phyloP scores from a whole-genome alignment of 2,888 invertebrate genomes.

The Cetonia aurata region DNA sequence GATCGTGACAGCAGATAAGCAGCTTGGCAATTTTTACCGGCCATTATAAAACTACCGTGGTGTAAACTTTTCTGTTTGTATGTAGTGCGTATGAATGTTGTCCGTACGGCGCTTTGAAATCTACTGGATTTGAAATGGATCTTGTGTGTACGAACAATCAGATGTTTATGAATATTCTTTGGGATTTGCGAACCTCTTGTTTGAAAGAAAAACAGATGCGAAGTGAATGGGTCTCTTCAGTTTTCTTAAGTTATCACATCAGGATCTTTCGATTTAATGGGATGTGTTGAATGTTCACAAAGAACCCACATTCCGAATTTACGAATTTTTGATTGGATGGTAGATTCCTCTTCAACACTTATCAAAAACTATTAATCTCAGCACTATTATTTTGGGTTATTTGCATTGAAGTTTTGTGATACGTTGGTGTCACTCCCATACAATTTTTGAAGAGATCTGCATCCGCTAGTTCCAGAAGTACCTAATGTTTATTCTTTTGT shows the following conservation, averaged over 20 bases:
- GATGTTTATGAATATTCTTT: constrained; percentile 39
- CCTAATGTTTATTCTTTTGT: too few relatives aligned
- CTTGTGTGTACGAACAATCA: constrained; percentile 36
- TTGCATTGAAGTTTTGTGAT: too few relatives aligned
- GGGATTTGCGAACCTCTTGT: constrained; percentile 29
- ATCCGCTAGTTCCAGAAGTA: too few relatives aligned
- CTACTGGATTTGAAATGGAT: constrained; percentile 39
- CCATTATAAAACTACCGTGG: constrained; percentile 43
- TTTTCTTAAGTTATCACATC: constrained; percentile 22
- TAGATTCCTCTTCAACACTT: too few relatives aligned
- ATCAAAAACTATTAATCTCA: too few relatives aligned
- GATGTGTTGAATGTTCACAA: constrained; percentile 11
- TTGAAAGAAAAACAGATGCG: constrained; percentile 7
- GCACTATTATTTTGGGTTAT: too few relatives aligned
- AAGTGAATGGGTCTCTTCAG: constrained; percentile 23
- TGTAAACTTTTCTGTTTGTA: constrained; percentile 39
- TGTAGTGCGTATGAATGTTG: constrained; percentile 37
- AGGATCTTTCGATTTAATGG: constrained; percentile 24
- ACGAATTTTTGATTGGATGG: too few relatives aligned
- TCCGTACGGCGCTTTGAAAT: constrained; percentile 27
- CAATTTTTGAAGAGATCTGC: too few relatives aligned
- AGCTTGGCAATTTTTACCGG: constrained; percentile 48
- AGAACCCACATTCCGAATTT: too few relatives aligned
- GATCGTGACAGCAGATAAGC: constrained; percentile 52
- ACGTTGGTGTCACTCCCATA: too few relatives aligned